These are phyloP conservation scores for Neotoxoptera formosana DNA, from an alignment of 1,140 invertebrate genomes.

Conservation along the genomic window DNA sequence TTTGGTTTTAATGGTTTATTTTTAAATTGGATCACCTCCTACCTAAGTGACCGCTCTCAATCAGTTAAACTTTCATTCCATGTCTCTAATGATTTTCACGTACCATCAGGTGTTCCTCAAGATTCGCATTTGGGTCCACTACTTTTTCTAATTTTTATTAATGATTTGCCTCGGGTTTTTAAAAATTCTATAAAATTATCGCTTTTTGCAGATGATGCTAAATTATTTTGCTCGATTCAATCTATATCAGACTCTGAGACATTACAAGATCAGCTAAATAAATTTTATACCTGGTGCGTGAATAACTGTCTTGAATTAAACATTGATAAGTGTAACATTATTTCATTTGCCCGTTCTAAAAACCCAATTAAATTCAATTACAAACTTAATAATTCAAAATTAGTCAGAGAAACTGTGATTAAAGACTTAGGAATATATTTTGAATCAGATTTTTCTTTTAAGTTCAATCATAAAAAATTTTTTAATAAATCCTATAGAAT, in stretches of 20 bases:
- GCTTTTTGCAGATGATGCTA: neutral
- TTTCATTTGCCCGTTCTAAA: neutral
- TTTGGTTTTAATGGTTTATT: neutral
- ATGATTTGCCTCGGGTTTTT: neutral
- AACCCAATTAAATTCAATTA: neutral
- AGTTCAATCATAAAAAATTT: neutral
- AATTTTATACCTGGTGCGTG: neutral
- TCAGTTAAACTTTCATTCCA: constrained; percentile 9
- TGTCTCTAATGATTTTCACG: neutral
- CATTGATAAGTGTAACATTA: neutral
- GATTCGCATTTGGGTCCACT: neutral
- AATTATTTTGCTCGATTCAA: neutral
- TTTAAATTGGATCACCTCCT: neutral
- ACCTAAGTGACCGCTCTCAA: too few species aligned
- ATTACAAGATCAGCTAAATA: neutral
- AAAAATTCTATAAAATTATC: neutral
- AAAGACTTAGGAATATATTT: neutral
- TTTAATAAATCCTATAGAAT: neutral
- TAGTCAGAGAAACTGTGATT: neutral
- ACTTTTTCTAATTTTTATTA: constrained; percentile 13
- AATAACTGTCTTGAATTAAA: neutral
- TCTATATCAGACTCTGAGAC: neutral
- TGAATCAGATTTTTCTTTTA: neutral
- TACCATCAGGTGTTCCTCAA: neutral
- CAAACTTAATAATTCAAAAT: neutral